Evolutionary conservation across 2,113 vertebrate species (phyloP), one percentile per base, ranked within the genome.

Genomic region (Podocnemis expansa): DNA sequence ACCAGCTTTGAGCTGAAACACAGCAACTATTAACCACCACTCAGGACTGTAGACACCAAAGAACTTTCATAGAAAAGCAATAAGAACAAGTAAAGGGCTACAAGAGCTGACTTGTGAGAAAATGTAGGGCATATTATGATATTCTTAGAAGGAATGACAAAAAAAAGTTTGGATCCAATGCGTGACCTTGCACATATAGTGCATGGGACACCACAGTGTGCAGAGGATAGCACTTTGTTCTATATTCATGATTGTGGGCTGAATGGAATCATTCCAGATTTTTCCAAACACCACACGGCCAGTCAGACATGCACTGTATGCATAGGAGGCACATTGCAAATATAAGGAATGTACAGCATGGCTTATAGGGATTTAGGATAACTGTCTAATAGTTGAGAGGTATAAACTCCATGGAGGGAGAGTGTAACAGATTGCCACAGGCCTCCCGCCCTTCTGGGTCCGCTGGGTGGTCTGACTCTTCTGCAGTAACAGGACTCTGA

Each of bases 21-120:
- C 63, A 70, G 63, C 0, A 10, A 89, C 92, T 96, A 97, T 94
- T 97, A 89, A 93, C 85, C 80, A 82, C 92, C 73, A 84, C 82
- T 82, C 63, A 79, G 91, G 45, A 82, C 24, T 93, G 84, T 51
- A 83, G 60, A 89, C 91, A 92, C 75, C 85, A 47, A 79, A 92
- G 86, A 45, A 75, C 84, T 87, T 93, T 93, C 52, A 54, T 22
- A 85, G 86, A 82, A 90, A 95, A 85, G 24, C 78, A 90, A 85
- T n/a, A 91, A 78, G n/a, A 93, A 21, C 21, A 60, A 87, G 9
- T 25, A 80, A 89, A 49, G 41, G 75, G 63, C 73, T 80, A 54
- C 52, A 90, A 86, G 5, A 12, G 43, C 79, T 92, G 31, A 60
- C 82, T 93, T 75, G 41, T 76, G 73, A 29, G 87, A 13, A 54